Base-by-base conservation (phyloP, 2,888 invertebrate genomes). In the Nebria salina region DNA sequence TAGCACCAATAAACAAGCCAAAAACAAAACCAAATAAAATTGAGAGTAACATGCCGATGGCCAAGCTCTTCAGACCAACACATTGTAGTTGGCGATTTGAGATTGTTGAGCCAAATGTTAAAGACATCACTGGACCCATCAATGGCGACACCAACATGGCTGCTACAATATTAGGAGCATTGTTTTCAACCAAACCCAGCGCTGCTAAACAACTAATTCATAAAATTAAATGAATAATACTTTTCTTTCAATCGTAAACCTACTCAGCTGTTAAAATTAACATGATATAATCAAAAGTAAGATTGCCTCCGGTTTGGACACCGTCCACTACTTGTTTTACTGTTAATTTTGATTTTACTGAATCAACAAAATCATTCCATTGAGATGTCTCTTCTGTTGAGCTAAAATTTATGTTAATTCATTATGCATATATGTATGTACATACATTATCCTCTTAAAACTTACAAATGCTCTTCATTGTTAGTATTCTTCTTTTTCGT, bases 51-150 rank as follows among this genome's bases (percentile, higher is more conserved):
- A 96, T 93, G 64, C 96, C 95, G 20, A 93, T 87, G 0, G 92
- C 86, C 82, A 95, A 90, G 83, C 94, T 93, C 82, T 92, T 92
- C 65, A 96, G 90, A 2, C 96, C 96, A 82, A 93, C 91, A 85
- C 91, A 91, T 84, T 94, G 91, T 85, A 96, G 90, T 83, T 92
- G 91, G 84, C 91, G 89, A 87, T 96, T 95, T 41, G 94, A 92
- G 85, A 96, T 95, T 82, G 95, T 94, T 26, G 93, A 92, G 7
- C 96, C 96, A 87, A 96, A 96, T 77, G 95, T 95, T 83, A 95
- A 92, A n/a, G 95, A 96, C 93, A 96, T 94, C 13, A 96, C 96
- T 0, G 96, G 96, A 0, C 95, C 95, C 94, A 94, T 94, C 11
- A 95, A 90, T 0, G 94, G 94, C 1, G 94, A 94, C 0, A 95